Conservation (phyloP, 2,113 vertebrate species). For the Marcusenius ussheri region DNA sequence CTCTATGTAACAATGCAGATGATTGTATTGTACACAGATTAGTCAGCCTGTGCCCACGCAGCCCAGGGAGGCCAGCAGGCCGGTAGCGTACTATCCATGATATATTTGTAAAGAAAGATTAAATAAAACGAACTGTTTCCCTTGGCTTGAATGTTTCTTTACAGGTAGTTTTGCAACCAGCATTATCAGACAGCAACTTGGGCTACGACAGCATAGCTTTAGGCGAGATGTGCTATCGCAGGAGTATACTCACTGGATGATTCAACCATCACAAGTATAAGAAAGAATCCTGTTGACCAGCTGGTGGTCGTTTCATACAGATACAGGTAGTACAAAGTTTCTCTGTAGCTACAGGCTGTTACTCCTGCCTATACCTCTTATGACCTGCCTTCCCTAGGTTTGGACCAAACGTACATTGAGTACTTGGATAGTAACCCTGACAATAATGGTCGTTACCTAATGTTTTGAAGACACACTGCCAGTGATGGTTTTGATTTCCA, state of each 20-base stretch:
- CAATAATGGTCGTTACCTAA: not conserved
- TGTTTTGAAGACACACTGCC: not conserved
- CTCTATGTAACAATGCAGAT: constrained; percentile 77
- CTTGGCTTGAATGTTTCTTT: constrained; percentile 55
- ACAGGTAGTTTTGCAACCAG: not conserved
- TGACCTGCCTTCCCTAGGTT: not conserved
- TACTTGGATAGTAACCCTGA: not conserved
- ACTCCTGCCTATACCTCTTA: not conserved
- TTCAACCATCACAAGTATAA: not conserved
- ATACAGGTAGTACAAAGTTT: not conserved
- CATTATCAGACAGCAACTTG: not conserved
- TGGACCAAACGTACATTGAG: not conserved
- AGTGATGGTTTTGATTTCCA: not conserved
- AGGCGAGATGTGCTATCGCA: not conserved
- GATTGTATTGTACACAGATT: constrained; percentile 84
- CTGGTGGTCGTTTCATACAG: not conserved
- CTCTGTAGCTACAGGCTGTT: not conserved
- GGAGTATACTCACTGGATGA: not conserved
- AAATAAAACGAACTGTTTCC: constrained; percentile 83
- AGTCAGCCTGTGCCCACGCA: constrained; percentile 91
- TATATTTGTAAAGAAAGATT: constrained; percentile 75
- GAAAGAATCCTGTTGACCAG: not conserved
- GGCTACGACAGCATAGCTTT: not conserved
- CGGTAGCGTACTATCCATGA: constrained; percentile 91
- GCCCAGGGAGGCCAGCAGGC: constrained; percentile 75